Percentiles rank a stretch among this genome's conserved stretches.
phyloP scores from a whole-genome alignment of 2,113 vertebrate genomes.

The Oreochromis aureus region DNA sequence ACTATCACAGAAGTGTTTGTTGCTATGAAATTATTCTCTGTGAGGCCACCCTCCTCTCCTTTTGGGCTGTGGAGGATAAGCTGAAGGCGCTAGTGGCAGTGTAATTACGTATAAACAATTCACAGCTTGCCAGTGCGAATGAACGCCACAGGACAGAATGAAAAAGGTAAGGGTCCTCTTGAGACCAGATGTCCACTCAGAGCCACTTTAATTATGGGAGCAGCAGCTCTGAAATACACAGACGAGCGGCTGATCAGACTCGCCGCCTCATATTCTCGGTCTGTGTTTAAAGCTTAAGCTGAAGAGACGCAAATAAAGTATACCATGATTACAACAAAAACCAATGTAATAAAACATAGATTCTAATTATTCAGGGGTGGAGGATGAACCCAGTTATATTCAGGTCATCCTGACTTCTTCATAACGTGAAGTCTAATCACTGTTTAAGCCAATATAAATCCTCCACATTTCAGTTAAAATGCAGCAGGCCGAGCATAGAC shows the following conservation, averaged over 20 bases:
- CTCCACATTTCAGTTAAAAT: background rate
- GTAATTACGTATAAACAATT: constrained; percentile 34
- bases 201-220: constrained; percentile 19
- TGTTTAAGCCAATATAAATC: background rate
- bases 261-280: background rate
- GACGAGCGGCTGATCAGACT: background rate
- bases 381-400: background rate
- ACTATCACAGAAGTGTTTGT: background rate
- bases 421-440: background rate
- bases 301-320: background rate
- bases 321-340: background rate
- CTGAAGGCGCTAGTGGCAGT: background rate
- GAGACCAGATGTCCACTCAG: constrained; percentile 37
- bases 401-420: background rate
- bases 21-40: background rate
- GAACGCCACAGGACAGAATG: background rate
- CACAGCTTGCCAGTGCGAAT: background rate
- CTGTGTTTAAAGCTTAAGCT: background rate
- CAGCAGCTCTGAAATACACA: constrained; percentile 3
- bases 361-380: background rate
- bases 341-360: background rate
- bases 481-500: background rate
- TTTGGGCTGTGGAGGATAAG: background rate
- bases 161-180: constrained; percentile 1
- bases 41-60: background rate